Conservation (phyloP, 2,888 invertebrate genomes). For the Beris chalybata region DNA sequence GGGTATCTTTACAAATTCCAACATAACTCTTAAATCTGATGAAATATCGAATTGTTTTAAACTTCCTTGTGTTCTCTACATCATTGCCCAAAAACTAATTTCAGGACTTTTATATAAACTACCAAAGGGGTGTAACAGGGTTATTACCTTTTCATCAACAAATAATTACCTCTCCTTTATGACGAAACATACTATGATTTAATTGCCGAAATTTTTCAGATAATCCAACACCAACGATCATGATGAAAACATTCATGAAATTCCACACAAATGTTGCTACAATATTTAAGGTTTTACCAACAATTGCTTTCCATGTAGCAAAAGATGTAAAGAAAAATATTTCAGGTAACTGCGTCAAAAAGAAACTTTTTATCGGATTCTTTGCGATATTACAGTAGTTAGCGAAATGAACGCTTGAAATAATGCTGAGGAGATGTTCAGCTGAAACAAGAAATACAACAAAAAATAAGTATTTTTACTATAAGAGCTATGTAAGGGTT, state of each 20-base stretch:
- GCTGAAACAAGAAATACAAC: constrained; percentile 40
- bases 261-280: constrained; percentile 72
- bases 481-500: not conserved
- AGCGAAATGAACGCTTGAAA: constrained; percentile 47
- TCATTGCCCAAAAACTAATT: too few species aligned
- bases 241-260: constrained; percentile 73
- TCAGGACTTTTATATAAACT: too few species aligned
- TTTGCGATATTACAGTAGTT: constrained; percentile 45
- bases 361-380: constrained; percentile 50
- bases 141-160: too few species aligned
- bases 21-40: too few species aligned
- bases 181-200: constrained; percentile 59
- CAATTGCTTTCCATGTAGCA: constrained; percentile 45
- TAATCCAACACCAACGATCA: constrained; percentile 71
- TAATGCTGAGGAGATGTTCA: constrained; percentile 51
- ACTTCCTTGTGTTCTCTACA: too few species aligned
- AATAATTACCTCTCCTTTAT: constrained; percentile 58
- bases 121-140: too few species aligned
- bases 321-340: constrained; percentile 48
- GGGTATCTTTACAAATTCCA: too few species aligned
- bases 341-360: constrained; percentile 45
- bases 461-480: not conserved
- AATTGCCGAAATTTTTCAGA: constrained; percentile 66
- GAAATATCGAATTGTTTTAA: too few species aligned
- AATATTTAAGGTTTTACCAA: constrained; percentile 58